Base-by-base conservation (phyloP, 2,797 vertebrate species). In the Spheniscus humboldti region DNA sequence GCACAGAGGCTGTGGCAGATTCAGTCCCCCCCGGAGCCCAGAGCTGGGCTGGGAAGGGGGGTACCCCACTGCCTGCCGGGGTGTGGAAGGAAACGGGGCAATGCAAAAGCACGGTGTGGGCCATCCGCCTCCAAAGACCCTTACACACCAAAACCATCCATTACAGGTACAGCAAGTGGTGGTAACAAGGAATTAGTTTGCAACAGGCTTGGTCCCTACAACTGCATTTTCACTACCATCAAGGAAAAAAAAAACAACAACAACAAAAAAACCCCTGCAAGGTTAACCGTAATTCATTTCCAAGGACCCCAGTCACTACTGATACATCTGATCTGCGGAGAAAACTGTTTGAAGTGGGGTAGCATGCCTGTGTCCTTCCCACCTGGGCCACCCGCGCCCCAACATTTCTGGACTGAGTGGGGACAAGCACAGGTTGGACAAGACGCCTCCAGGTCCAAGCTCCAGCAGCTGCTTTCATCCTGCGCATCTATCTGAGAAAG, bases 221-320 rank as follows among this genome's bases (percentile, higher is more conserved):
- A 55, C 7, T 5, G 6, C 50, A 57, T 19, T 52, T 59, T 82
- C 33, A 31, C 18, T n/a, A 17, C 6, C 35, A 67, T 31, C 31
- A 20, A 73, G 66, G 6, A 4, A 43, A 13, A 77, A 30, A 41
- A 24, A 1, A 41, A 7, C 41, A 50, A 17, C 48, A 69, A 10
- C 48, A 59, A 23, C 33, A 20, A 76, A 28, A 45, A n/a, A 73
- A 20, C 19, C 2, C n/a, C 69, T 55, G 31, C 45, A 75, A 83
- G 52, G 60, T 71, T 97, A 84, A 72, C 47, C 47, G 45, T 11
- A 82, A 67, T 90, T 96, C 47, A 79, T 95, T 97, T 96, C 90
- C 92, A 91, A 92, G 86, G 57, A 60, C 63, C 23, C 23, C 33
- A 50, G 35, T 75, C 39, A 20, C 45, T 55, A 13, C 13, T 16